Conservation (phyloP, 2,113 vertebrate species). For the Mormyrus lacerda region DNA sequence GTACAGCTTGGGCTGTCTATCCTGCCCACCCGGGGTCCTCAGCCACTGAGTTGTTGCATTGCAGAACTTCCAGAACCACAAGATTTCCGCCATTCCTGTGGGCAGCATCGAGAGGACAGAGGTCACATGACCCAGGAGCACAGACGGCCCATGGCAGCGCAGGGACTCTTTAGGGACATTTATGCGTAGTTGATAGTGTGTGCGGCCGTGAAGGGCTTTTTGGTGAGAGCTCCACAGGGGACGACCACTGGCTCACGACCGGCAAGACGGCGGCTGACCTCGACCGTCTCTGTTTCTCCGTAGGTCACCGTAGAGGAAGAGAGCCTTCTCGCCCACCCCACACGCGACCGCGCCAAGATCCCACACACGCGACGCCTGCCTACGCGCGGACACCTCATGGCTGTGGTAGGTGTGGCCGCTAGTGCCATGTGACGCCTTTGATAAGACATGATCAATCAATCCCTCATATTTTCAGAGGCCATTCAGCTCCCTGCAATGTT, state of each 20-base stretch:
- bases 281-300: not conserved
- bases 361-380: conserved; percentile 84
- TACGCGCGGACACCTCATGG: conserved; percentile 83
- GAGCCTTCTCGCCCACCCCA: conserved; percentile 76
- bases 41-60: not conserved
- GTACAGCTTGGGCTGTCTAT: not conserved
- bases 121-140: not conserved
- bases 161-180: not conserved
- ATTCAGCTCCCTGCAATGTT: not conserved
- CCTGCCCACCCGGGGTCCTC: not conserved
- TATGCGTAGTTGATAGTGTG: not conserved
- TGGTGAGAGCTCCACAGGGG: not conserved
- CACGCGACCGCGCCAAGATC: conserved; percentile 82
- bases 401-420: conserved; percentile 66
- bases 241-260: not conserved
- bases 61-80: not conserved
- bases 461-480: not conserved
- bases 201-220: not conserved
- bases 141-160: not conserved
- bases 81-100: not conserved
- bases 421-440: not conserved
- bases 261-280: not conserved
- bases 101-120: not conserved
- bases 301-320: conserved; percentile 87
- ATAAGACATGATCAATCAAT: not conserved